phyloP scores from a whole-genome alignment of 2,113 vertebrate species.

The Scolopax mira region DNA sequence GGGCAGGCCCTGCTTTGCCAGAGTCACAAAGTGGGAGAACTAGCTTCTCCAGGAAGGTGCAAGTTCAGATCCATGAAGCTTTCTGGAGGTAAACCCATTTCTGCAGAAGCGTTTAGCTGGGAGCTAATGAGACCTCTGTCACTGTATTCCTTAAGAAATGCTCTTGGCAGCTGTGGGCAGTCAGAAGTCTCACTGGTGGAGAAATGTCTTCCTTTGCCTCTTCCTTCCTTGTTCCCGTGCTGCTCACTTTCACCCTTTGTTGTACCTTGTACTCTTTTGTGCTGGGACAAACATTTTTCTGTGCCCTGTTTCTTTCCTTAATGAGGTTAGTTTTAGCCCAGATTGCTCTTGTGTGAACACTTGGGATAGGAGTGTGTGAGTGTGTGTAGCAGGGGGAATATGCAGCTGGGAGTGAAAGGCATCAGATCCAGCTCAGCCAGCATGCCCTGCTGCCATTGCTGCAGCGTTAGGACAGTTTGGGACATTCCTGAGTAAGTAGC shows the following conservation, averaged over 20 bases:
- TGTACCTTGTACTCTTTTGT: not conserved
- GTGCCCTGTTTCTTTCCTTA: not conserved
- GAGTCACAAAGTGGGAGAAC: not conserved
- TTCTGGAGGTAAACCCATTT: not conserved
- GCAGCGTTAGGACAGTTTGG: not conserved
- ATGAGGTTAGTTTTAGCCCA: not conserved
- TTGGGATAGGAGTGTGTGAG: not conserved
- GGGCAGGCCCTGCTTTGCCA: not conserved
- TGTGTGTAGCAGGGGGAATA: not conserved
- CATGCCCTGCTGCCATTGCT: not conserved
- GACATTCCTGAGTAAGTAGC: not conserved
- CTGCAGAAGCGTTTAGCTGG: not conserved
- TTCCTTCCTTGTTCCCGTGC: not conserved
- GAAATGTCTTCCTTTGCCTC: not conserved
- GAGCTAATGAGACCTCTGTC: not conserved
- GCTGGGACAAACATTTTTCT: not conserved
- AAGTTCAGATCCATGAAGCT: not conserved
- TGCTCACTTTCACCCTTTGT: not conserved
- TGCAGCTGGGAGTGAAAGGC: not conserved
- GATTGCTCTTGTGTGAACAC: not conserved
- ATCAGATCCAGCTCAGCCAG: not conserved
- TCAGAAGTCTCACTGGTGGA: not conserved
- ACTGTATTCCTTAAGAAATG: not conserved
- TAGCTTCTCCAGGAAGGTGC: not conserved
- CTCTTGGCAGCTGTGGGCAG: not conserved